Percentiles rank a stretch among this genome's conserved stretches.
These are phyloP conservation scores for Poicephalus meyeri DNA, from an alignment of 2,113 vertebrate genomes.

Conservation along the genomic window DNA sequence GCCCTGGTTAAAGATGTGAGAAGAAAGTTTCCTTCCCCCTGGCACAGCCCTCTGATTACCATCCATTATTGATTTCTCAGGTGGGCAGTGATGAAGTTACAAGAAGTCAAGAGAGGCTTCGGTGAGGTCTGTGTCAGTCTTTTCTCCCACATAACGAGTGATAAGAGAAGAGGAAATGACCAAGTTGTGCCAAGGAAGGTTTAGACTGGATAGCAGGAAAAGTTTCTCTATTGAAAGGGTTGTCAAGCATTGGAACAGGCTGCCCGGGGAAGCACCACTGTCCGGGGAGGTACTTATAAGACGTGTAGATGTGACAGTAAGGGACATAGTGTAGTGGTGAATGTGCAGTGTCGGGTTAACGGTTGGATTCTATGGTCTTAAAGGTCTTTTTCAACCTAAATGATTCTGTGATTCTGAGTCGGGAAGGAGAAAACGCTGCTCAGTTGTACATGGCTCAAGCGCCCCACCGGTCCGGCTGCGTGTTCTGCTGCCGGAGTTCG, in stretches of 20 bases:
- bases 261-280: not conserved
- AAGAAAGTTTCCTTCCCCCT: not conserved
- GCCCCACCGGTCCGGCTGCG: not conserved
- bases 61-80: not conserved
- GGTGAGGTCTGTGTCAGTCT: not conserved
- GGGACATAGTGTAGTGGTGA: not conserved
- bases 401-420: not conserved
- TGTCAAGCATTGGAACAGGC: not conserved
- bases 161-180: not conserved
- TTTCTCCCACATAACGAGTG: not conserved
- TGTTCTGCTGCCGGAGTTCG: not conserved
- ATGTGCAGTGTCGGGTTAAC: not conserved
- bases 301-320: fast-evolving
- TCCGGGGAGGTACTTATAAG: not conserved
- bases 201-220: not conserved
- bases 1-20: not conserved
- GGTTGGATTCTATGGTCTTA: not conserved
- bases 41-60: not conserved
- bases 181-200: not conserved
- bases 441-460: fast-evolving
- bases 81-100: not conserved
- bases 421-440: not conserved
- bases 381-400: not conserved
- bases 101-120: not conserved
- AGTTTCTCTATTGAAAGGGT: not conserved